Evolutionary conservation across 2,888 invertebrate genomes (phyloP), one percentile per base, ranked within the genome.

Genomic region (Cryptophagus acutangulus): DNA sequence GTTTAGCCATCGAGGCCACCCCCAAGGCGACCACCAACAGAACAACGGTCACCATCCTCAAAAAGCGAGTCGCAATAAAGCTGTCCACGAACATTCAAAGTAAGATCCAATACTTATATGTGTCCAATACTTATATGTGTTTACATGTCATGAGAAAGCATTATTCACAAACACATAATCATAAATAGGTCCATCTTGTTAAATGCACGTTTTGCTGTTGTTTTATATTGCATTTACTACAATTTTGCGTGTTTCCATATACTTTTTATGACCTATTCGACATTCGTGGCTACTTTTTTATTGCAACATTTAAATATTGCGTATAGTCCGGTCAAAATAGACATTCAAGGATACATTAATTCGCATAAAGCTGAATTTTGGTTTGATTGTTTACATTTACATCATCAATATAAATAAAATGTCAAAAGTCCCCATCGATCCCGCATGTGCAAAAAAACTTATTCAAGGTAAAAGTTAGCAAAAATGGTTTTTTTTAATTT

Each of bases 11-110:
- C 26, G 42, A 47, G 58, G 51, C 58, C 57, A 58, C 58, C 55
- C 46, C 41, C 45, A 48, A 31, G 46, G 43, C 45, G 55, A 57
- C 57, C 57, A 58, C 57, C 58, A 55, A 51, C 56, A 54, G 45
- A 44, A 55, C 30, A 29, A 37, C 48, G 43, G 46, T 51, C 53
- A 48, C 47, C 57, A 55, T 57, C 44, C 38, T 53, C 48, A 47
- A 38, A 43, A 51, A 41, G 46, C 42, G 43, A 29, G 34, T 44
- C 34, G 31, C 52, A 50, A 55, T 57, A 57, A 57, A 57, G 56
- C 51, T 57, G 58, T 55, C 55, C 43, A 12, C 49, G 41, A 46
- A 48, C 45, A 43, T 46, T 39, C 45, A 38, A 46, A 47, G 35
- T 38, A 43, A 43, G 35, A 44, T 39, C 46, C 49, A 38, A 38